A percentile compares a stretch with the other conserved stretches of the same genome.
Conservation (phyloP, 2,113 vertebrate species). For the Phalacrocorax pelagicus region DNA sequence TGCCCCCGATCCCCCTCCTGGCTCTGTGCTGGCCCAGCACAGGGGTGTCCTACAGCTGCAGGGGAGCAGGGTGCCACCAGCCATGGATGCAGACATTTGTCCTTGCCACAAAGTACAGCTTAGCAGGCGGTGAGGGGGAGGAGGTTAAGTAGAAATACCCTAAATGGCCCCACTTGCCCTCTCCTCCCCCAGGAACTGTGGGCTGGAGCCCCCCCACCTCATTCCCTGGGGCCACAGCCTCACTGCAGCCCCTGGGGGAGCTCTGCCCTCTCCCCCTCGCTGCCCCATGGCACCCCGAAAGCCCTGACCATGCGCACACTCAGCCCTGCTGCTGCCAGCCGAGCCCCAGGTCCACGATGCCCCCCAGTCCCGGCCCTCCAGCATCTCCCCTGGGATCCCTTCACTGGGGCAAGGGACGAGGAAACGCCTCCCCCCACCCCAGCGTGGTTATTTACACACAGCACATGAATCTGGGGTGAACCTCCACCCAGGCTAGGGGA, state of each 20-base stretch:
- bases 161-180: not conserved
- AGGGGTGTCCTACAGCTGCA: not conserved
- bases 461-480: not conserved
- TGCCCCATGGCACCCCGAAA: rapidly evolving
- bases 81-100: not conserved
- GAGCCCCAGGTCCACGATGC: not conserved
- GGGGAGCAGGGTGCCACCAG: not conserved
- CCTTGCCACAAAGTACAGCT: not conserved
- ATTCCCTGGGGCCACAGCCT: not conserved
- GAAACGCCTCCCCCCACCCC: rapidly evolving
- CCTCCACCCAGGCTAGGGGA: not conserved
- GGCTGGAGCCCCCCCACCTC: not conserved
- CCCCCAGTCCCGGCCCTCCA: not conserved
- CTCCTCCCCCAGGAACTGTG: not conserved
- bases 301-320: rapidly evolving
- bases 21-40: not conserved
- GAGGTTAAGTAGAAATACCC: not conserved
- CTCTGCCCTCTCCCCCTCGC: not conserved
- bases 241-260: not conserved
- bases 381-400: not conserved
- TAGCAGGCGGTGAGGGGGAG: not conserved
- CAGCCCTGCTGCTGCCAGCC: rapidly evolving
- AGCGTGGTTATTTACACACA: not conserved
- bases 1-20: rapidly evolving
- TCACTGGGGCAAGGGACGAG: not conserved